Evolutionary conservation across 2,113 vertebrate species (phyloP).

Genomic region (Balaenoptera acutorostrata): DNA sequence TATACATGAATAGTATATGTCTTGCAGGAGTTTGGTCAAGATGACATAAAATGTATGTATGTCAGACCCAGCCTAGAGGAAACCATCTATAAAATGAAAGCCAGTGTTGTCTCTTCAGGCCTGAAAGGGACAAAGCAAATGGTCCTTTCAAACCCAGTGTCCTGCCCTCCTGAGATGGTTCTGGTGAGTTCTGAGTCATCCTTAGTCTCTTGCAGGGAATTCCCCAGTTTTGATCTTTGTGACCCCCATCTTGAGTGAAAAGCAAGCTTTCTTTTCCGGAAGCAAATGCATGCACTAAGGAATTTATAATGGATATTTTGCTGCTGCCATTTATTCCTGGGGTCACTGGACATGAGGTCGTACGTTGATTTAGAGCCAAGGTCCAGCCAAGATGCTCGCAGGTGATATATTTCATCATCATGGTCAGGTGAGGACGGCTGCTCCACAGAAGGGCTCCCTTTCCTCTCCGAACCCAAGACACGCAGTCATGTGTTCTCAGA

Average conservation of each 20-base stretch:
- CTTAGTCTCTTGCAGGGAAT: constrained; percentile 49
- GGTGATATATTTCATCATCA: constrained; percentile 35
- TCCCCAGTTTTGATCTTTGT: constrained; percentile 48
- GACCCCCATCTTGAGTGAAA: constrained; percentile 37
- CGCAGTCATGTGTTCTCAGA: not conserved
- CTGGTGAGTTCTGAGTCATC: not conserved
- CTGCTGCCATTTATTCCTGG: constrained; percentile 14
- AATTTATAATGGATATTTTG: constrained; percentile 51
- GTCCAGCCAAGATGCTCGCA: constrained; percentile 29
- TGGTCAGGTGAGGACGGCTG: not conserved
- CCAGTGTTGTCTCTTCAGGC: not conserved
- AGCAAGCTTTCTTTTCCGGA: constrained; percentile 65
- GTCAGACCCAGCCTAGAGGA: not conserved
- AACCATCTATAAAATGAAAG: not conserved
- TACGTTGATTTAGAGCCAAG: constrained; percentile 57
- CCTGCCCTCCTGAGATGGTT: not conserved
- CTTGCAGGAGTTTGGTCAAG: not conserved
- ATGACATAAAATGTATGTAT: not conserved
- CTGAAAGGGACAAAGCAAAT: not conserved
- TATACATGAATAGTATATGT: not conserved
- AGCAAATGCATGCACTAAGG: constrained; percentile 55
- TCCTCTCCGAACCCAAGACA: not conserved
- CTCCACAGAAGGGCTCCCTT: not conserved
- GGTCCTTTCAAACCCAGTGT: not conserved
- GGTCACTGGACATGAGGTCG: constrained; percentile 49